Evolutionary conservation across 2,113 vertebrate species (phyloP).

Genomic region (Pyxicephalus adspersus): DNA sequence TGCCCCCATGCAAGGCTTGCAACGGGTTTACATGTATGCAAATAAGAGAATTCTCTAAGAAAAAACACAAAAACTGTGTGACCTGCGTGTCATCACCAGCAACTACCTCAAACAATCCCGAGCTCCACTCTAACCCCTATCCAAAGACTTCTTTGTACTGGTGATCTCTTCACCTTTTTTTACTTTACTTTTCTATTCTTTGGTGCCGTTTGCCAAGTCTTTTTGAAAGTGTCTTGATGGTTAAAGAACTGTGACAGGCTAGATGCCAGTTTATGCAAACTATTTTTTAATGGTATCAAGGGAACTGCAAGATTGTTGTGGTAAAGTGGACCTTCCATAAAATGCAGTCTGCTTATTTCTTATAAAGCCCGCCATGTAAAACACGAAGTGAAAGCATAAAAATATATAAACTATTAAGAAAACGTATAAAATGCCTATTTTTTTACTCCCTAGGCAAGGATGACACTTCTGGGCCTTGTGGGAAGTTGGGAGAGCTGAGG

Average conservation of each 20-base stretch:
- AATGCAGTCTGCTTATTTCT: background rate
- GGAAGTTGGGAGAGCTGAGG: no score
- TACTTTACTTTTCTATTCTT: background rate
- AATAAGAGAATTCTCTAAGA: background rate
- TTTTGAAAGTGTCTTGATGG: constrained; percentile 23
- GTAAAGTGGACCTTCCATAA: background rate
- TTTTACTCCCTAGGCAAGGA: no score
- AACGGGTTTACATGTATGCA: constrained; percentile 25
- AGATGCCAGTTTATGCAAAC: constrained; percentile 47
- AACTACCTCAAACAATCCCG: constrained; percentile 44
- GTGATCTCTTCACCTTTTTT: constrained; percentile 15
- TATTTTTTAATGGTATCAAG: constrained; percentile 22
- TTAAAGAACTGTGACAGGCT: constrained; percentile 3
- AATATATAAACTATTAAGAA: no score
- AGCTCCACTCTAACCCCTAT: constrained; percentile 27
- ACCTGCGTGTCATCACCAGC: background rate
- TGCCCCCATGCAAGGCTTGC: background rate
- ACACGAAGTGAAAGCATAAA: no score
- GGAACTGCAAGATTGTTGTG: constrained; percentile 8
- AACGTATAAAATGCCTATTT: no score
- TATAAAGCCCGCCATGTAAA: no score
- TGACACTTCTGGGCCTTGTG: no score
- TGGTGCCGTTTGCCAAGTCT: constrained; percentile 31
- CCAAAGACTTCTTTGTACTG: constrained; percentile 41
- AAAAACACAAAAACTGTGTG: background rate